Evolutionary conservation across 1,140 invertebrate genomes (phyloP).

Genomic region (Lasaia peninsularis): DNA sequence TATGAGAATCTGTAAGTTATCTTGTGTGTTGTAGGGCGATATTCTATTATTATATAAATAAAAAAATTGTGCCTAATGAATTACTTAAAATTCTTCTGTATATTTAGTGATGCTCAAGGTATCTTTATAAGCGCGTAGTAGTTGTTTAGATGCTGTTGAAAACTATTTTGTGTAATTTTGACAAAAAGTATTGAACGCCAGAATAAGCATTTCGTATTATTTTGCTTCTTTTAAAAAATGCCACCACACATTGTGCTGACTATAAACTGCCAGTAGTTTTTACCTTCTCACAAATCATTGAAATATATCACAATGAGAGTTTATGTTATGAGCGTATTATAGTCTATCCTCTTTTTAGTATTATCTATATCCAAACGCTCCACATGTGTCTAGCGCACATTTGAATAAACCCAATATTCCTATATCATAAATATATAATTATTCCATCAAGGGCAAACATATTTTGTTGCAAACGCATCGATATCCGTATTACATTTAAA

Average conservation of each 20-base stretch:
- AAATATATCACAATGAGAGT: background rate
- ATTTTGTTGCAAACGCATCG: background rate
- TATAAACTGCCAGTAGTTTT: conserved; percentile 14
- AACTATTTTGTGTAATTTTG: conserved; percentile 39
- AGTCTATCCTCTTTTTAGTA: background rate
- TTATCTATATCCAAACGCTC: background rate
- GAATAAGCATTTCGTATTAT: conserved; percentile 59
- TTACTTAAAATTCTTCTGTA: conserved; percentile 59
- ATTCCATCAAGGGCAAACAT: background rate
- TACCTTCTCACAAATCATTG: conserved; percentile 17
- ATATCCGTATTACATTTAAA: background rate
- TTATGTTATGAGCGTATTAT: background rate
- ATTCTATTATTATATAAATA: conserved; percentile 48
- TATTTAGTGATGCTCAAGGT: conserved; percentile 73
- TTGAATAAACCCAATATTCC: conserved; percentile 6
- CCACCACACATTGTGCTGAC: conserved; percentile 9
- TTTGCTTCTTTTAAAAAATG: conserved; percentile 33
- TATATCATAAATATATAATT: background rate
- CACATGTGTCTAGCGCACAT: background rate
- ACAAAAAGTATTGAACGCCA: conserved; percentile 56
- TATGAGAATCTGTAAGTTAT: conserved; percentile 49
- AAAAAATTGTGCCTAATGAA: conserved; percentile 74
- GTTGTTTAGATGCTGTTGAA: conserved; percentile 57
- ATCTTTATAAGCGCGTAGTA: conserved; percentile 68
- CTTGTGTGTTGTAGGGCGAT: conserved; percentile 63